These are phyloP conservation scores for Morinoia aosen DNA, from an alignment of 2,888 invertebrate species.

Conservation along the genomic window DNA sequence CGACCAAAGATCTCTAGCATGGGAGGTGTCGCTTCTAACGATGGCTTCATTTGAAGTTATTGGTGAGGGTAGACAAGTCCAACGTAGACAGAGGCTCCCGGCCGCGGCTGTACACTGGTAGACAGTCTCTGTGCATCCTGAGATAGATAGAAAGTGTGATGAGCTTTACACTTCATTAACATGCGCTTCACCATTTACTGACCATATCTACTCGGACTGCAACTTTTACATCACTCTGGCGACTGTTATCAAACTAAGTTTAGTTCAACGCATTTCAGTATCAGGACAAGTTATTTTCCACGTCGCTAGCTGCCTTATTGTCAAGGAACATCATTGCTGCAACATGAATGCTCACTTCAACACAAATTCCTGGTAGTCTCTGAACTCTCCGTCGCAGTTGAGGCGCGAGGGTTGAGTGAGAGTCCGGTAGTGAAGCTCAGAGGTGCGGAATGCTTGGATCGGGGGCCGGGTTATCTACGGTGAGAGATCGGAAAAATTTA, in stretches of 20 bases:
- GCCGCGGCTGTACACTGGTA: slow-evolving; percentile 17
- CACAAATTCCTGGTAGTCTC: neutral
- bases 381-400: neutral
- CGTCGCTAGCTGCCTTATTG: too few relatives aligned
- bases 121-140: neutral
- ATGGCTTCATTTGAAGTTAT: neutral
- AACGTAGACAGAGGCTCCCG: slow-evolving; percentile 8
- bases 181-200: too few relatives aligned
- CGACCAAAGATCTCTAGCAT: neutral
- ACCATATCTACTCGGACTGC: too few relatives aligned
- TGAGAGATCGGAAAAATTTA: neutral
- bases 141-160: neutral
- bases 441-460: neutral
- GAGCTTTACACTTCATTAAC: neutral
- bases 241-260: too few relatives aligned
- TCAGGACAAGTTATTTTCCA: too few relatives aligned
- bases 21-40: neutral
- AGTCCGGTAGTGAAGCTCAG: neutral
- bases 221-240: too few relatives aligned
- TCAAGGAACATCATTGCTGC: neutral
- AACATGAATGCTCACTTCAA: neutral
- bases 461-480: neutral
- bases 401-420: neutral
- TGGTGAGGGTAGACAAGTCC: neutral
- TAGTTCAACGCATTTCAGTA: too few relatives aligned